Evolutionary conservation across 2,797 vertebrate genomes (phyloP).

Genomic region (Enteromius trimaculatus): DNA sequence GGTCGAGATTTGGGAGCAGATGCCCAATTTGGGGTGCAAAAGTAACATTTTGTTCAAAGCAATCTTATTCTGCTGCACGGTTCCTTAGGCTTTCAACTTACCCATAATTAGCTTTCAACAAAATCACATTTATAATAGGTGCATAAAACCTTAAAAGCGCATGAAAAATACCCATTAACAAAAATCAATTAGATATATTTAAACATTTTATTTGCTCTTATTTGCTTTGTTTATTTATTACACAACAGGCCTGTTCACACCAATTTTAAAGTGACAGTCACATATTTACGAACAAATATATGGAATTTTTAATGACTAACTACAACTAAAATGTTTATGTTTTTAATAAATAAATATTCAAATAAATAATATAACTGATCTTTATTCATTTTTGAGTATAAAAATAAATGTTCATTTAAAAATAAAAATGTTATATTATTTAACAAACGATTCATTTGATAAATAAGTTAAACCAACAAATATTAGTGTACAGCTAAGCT

Average conservation of each 20-base stretch:
- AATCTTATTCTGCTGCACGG: conserved; percentile 92
- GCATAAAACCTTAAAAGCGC: neutral
- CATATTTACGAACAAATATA: neutral
- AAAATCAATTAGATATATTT: neutral
- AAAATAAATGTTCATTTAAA: neutral
- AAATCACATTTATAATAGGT: neutral
- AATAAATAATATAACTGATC: neutral
- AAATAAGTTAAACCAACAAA: neutral
- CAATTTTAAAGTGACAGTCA: neutral
- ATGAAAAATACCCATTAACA: neutral
- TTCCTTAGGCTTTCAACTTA: conserved; percentile 63
- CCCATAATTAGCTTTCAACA: conserved; percentile 8
- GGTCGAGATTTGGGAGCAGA: conserved; percentile 20
- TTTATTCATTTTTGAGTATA: neutral
- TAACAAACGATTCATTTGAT: neutral
- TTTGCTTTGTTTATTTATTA: neutral
- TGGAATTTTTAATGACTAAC: neutral
- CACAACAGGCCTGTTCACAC: neutral
- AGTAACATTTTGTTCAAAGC: conserved; percentile 52
- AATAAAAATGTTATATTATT: neutral
- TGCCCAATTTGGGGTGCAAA: conserved; percentile 63
- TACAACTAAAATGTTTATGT: no score
- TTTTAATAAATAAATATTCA: neutral
- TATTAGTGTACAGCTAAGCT: neutral
- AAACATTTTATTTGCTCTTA: neutral